Base-by-base conservation (phyloP, 2,113 vertebrate species). In the Erythrocercus mccallii region DNA sequence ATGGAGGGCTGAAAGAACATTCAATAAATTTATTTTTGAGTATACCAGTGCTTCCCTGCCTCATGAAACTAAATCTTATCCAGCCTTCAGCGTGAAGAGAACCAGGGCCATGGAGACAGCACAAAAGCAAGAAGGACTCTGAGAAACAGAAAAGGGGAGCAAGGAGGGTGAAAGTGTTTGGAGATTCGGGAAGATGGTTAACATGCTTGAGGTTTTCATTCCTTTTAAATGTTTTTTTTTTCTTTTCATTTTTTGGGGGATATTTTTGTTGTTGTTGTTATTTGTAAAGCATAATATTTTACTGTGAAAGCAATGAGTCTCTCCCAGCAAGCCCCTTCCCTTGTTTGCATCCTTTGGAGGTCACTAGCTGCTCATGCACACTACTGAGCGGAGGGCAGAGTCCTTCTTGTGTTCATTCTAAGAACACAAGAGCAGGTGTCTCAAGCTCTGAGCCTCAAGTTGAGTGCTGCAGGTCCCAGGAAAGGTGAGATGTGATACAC, bases 311-410 rank as follows among this genome's bases (percentile, higher is more conserved):
- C 62, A 73, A 12, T 3, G 12, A 5, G 33, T 30, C 17, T 23
- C 35, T 62, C 23, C 50, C 30, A 74, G 78, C 42, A 53, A 56
- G 5, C 11, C 13, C 11, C 27, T 82, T 85, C n/a, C 31, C 30
- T 45, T 56, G 19, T 62, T 15, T 48, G 48, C 65, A 22, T 56
- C 9, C n/a, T 61, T 87, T 54, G 58, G 45, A 90, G 38, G 38
- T 72, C 66, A 35, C 40, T 45, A 8, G 21, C 53, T 65, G 45
- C 54, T 76, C 42, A 15, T 1, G 0, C 50, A 38, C n/a, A 5
- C 27, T 20, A 0, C 3, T 8, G 33, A 62, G 38, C 1, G 0
- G 6, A 71, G 40, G 30, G 28, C 15, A n/a, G 27, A 22, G 51
- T 80, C 37, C 51, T 91, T 64, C 44, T 61, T 24, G 12, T 48